These are phyloP conservation scores for Empidonax alnorum DNA, from an alignment of 2,113 vertebrate species.

Conservation along the genomic window DNA sequence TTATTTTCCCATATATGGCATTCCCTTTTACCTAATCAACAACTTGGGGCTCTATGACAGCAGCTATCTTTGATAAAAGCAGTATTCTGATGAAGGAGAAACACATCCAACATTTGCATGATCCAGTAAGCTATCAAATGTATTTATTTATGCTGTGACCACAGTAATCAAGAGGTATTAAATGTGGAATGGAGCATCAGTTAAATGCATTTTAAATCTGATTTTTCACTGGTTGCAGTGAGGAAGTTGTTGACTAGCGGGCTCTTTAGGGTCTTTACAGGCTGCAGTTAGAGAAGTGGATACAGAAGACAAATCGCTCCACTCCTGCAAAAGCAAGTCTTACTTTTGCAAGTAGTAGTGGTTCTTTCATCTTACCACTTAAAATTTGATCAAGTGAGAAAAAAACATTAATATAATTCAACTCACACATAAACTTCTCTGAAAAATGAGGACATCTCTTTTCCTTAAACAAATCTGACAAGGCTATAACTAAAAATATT, in stretches of 20 bases:
- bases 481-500: constrained; percentile 15
- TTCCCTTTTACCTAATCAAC: constrained; percentile 25
- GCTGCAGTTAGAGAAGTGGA: neutral
- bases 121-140: neutral
- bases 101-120: neutral
- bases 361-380: neutral
- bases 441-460: neutral
- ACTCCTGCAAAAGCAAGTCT: neutral
- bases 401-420: neutral
- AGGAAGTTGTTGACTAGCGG: neutral
- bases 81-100: neutral
- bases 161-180: constrained; percentile 3
- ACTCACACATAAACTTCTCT: neutral
- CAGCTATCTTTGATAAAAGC: constrained; percentile 19
- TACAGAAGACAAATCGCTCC: neutral
- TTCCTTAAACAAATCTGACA: constrained; percentile 23
- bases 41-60: neutral
- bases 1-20: neutral
- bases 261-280: neutral
- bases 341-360: neutral
- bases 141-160: constrained; percentile 21
- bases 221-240: neutral
- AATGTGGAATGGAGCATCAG: neutral
- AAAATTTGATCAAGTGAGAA: neutral
- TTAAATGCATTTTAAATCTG: constrained; percentile 3